Base-by-base conservation (phyloP, 2,797 vertebrate species). In the Myripristis murdjan region DNA sequence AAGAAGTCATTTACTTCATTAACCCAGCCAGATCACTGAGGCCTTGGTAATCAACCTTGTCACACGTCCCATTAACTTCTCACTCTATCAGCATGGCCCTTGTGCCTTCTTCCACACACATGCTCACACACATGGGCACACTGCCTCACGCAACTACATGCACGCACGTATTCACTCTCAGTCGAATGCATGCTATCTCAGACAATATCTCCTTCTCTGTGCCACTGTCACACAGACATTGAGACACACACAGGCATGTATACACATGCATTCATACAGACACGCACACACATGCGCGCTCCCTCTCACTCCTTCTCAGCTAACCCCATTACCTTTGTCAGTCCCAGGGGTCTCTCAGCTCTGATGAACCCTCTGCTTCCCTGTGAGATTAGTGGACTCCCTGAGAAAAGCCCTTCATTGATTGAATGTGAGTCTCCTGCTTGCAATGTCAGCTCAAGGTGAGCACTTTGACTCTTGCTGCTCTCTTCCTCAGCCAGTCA, bases 331-430 rank as follows among this genome's bases (percentile, higher is more conserved):
- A 88, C 85, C 82, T 82, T 70, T 58, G 81, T 81, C 59, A 64
- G 83, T 93, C 91, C 85, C 92, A 75, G 79, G 88, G 85, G 90
- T 90, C 72, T 76, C 60, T 75, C 56, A 57, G 86, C 79, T 81
- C 80, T 89, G 89, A 92, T 91, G 91, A 90, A 90, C 89, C 89
- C 83, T 76, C 78, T 28, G 62, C 86, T 91, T 89, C 87, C 89
- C 89, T 81, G 70, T 69, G 88, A 92, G 91, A 93, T 92, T 92
- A 92, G 90, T 92, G 90, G 90, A 92, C 89, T 93, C 88, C 89
- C 87, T 76, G 83, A 92, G 89, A 93, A 87, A 92, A 91, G 79
- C 86, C 89, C 86, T 84, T 77, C 84, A 89, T 90, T 89, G 92
- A 91, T 88, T 88, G 87, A 87, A 77, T 23, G 68, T 46, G 77